Base-by-base conservation (phyloP, 2,797 vertebrate species). In the Masticophis lateralis region DNA sequence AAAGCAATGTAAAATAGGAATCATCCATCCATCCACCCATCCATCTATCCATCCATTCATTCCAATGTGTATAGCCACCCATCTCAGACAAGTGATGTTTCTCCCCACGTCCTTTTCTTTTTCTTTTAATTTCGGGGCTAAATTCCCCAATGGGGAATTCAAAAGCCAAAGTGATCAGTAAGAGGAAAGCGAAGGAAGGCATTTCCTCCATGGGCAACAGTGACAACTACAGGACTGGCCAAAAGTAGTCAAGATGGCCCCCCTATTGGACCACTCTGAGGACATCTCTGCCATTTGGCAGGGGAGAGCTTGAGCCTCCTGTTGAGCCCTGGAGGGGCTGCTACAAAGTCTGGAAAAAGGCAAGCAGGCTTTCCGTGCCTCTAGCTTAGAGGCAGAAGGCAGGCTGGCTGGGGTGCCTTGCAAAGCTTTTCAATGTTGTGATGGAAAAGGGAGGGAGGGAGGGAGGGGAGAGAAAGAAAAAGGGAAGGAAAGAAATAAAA, bases 61-160 rank as follows among this genome's bases (percentile, higher is more conserved):
- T 66, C 28, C 28, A 66, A 66, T 61, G 25, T 27, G 9, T 27
- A 61, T 61, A 61, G 60, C 9, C 22, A 27, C 63, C 28, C 63
- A n/a, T 66, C 28, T n/a, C 63, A 66, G 28, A 66, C 13, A n/a
- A n/a, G 12, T 10, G 18, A 47, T 25, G 13, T 88, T 55, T 93
- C 90, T 90, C 53, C 37, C 28, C 22, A n/a, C 59, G 32, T 1
- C 7, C 47, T 51, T 51, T 51, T 51, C 1, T 8, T 51, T 51
- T 51, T 55, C 10, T 9, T 87, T 87, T 32, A 43, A 51, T 28
- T 5, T 0, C 0, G 11, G 1, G 4, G 1, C 66, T 5, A 88
- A 53, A 12, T 32, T n/a, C 61, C 1, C 61, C 27, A 0, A 0
- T 0, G 0, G 0, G 20, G 2, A n/a, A 0, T 90, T 94, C 90